A percentile compares a stretch with the other conserved stretches of the same genome.
phyloP scores from a whole-genome alignment of 2,113 vertebrate genomes.

The Pachypanchax playfairii region DNA sequence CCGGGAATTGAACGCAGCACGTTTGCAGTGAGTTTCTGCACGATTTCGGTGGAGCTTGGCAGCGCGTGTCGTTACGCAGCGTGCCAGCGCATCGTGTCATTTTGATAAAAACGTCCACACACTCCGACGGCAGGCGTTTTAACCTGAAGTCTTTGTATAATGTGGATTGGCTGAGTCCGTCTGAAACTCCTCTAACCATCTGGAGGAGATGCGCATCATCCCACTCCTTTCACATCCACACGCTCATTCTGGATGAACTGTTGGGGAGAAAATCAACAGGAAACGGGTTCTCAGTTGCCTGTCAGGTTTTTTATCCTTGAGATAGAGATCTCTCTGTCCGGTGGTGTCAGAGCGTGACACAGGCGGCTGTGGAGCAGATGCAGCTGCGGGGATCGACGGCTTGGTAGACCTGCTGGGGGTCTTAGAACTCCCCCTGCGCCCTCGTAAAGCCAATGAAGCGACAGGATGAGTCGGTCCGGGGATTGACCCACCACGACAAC shows the following conservation, averaged over 20 bases:
- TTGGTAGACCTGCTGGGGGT: slow-evolving; percentile 6
- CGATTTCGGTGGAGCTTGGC: slow-evolving; percentile 15
- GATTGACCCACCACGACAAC: slow-evolving; percentile 8
- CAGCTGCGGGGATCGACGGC: slow-evolving; percentile 1
- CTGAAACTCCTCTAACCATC: too few relatives aligned
- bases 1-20: slow-evolving; percentile 37
- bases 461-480: slow-evolving; percentile 1
- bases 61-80: too few relatives aligned
- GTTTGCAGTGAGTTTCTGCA: slow-evolving; percentile 25
- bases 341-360: slow-evolving; percentile 53
- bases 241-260: background rate
- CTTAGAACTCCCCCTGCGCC: slow-evolving; percentile 1
- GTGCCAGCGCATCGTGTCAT: too few relatives aligned
- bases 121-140: too few relatives aligned
- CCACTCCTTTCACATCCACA: too few relatives aligned
- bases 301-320: too few relatives aligned
- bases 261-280: background rate
- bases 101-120: too few relatives aligned
- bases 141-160: too few relatives aligned
- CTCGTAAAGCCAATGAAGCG: slow-evolving; percentile 49
- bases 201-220: too few relatives aligned
- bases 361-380: slow-evolving; percentile 26
- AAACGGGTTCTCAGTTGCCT: background rate
- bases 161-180: too few relatives aligned
- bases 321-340: slow-evolving; percentile 20